phyloP scores from a whole-genome alignment of 2,797 vertebrate species.

The Ibycter americanus region DNA sequence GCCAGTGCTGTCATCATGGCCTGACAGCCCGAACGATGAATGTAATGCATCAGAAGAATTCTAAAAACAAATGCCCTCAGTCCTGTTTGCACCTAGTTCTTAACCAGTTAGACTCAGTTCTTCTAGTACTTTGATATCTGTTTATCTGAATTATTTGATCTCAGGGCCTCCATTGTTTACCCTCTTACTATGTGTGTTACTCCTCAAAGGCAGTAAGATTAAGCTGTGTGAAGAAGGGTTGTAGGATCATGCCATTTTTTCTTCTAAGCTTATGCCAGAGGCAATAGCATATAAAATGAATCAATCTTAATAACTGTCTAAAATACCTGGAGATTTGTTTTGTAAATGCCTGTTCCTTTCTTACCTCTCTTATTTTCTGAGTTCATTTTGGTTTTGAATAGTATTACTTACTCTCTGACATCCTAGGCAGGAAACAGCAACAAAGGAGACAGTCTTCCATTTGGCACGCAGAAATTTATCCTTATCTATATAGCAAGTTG shows the following conservation, averaged over 20 bases:
- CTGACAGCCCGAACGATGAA: neutral
- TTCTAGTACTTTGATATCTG: neutral
- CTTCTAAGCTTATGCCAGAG: constrained; percentile 6
- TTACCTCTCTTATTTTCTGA: neutral
- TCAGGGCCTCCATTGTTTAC: neutral
- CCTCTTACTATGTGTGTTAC: neutral
- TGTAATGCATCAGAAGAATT: neutral
- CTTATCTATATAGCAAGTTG: neutral
- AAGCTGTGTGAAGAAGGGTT: neutral
- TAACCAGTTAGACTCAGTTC: neutral
- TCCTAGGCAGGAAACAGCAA: neutral
- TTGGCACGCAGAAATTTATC: neutral
- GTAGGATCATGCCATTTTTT: neutral
- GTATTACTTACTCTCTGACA: neutral
- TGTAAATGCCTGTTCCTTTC: neutral
- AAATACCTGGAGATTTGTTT: neutral
- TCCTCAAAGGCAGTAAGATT: constrained; percentile 26
- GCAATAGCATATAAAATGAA: neutral
- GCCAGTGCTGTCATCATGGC: neutral
- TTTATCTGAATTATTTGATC: neutral
- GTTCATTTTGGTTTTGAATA: neutral
- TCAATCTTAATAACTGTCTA: constrained; percentile 21
- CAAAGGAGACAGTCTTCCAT: neutral
- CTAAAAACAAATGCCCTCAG: neutral
- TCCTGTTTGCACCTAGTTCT: neutral